Percentiles rank a stretch among this genome's conserved stretches.
phyloP scores from a whole-genome alignment of 2,797 vertebrate genomes.

The Anguilla marmorata region DNA sequence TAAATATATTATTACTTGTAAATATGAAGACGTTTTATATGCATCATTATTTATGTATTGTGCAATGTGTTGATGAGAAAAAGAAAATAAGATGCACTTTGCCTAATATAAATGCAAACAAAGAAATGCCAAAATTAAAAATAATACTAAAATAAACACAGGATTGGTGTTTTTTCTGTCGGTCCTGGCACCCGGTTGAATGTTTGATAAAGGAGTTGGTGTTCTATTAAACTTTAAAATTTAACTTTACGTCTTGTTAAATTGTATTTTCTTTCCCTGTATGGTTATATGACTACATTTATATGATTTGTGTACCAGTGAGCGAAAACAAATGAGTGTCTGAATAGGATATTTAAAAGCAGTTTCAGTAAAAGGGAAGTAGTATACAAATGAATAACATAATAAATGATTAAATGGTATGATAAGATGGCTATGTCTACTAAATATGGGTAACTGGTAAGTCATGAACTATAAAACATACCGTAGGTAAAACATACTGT shows the following conservation, averaged over 20 bases:
- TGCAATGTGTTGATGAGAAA: conserved; percentile 98
- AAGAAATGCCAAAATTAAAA: conserved; percentile 96
- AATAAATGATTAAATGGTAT: background rate
- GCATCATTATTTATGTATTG: conserved; percentile 99
- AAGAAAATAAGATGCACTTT: conserved; percentile 98
- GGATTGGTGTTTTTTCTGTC: conserved; percentile 68
- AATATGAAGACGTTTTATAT: conserved; percentile 99
- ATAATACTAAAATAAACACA: conserved; percentile 65
- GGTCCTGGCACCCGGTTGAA: conserved; percentile 69
- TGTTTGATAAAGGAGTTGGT: conserved; percentile 76
- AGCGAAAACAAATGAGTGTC: background rate
- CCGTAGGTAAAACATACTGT: background rate
- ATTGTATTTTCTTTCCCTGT: conserved; percentile 17
- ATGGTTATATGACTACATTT: background rate
- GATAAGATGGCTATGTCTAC: background rate
- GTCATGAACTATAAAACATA: background rate
- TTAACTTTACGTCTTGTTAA: conserved; percentile 29
- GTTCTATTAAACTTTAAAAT: conserved; percentile 74
- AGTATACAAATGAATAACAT: background rate
- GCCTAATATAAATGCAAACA: conserved; percentile 99
- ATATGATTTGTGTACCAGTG: background rate
- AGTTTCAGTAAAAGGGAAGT: background rate
- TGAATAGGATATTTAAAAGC: background rate
- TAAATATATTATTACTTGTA: conserved; percentile 99
- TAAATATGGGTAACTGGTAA: background rate